phyloP scores from a whole-genome alignment of 2,888 invertebrate species.

The Archips xylosteana region DNA sequence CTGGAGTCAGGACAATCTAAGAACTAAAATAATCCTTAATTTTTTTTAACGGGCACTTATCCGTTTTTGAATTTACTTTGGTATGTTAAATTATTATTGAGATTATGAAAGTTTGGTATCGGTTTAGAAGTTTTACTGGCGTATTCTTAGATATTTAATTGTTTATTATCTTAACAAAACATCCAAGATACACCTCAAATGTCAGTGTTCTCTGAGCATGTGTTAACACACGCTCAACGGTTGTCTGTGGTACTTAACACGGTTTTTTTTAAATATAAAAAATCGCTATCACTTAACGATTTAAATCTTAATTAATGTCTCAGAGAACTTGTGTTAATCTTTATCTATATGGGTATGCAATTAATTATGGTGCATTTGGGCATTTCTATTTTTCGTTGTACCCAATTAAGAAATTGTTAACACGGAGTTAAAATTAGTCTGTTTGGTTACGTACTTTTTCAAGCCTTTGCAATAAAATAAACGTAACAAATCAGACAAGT shows the following conservation, averaged over 20 bases:
- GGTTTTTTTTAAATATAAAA: too few relatives aligned
- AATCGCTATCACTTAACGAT: neutral
- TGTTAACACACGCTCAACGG: too few relatives aligned
- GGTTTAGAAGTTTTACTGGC: neutral
- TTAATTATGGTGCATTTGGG: slow-evolving; percentile 20
- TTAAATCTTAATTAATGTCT: neutral
- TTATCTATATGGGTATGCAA: neutral
- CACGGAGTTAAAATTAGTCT: too few relatives aligned
- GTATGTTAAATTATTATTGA: slow-evolving; percentile 5
- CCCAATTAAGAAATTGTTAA: too few relatives aligned
- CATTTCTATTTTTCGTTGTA: too few relatives aligned
- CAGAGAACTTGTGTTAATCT: neutral
- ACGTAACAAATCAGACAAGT: too few relatives aligned
- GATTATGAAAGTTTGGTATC: slow-evolving; percentile 5
- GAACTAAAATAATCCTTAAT: neutral
- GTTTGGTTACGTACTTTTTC: too few relatives aligned
- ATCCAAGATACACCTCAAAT: too few relatives aligned
- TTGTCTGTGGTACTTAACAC: too few relatives aligned
- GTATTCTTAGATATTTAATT: neutral
- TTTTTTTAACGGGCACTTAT: neutral
- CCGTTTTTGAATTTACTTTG: neutral
- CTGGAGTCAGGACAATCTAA: slow-evolving; percentile 63
- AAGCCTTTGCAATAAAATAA: too few relatives aligned
- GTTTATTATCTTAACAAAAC: neutral
- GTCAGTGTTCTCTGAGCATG: too few relatives aligned